Evolutionary conservation across 2,113 vertebrate genomes (phyloP), one percentile per base, ranked within the genome.

Genomic region (Ammospiza caudacuta): DNA sequence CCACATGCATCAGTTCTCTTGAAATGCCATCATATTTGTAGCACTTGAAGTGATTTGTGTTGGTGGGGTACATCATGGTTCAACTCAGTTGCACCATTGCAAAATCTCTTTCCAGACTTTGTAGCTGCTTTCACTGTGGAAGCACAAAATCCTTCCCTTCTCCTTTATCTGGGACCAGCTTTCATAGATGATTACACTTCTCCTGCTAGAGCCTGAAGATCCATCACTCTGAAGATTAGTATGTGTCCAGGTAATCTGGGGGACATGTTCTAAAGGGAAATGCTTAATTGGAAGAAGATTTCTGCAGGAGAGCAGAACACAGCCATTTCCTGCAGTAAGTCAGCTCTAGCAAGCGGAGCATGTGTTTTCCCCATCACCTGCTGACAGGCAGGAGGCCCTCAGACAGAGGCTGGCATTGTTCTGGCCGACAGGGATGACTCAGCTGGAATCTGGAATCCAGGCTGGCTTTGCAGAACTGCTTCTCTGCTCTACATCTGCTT

Each of bases 401-500:
- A 76, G 52, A 46, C 62, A 55, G 81, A 35, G n/a, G 25, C 33
- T 87, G 52, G 77, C 58, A 14, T 28, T 9, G 5, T 11, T 12
- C 72, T 55, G 80, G 19, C 59, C 84, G 77, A 77, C 5, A 0
- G 59, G 29, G 44, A 37, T n/a, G 62, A 57, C 75, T 80, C 67
- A 61, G 11, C 44, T n/a, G 13, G 81, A 67, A 79, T 64, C 73
- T 72, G 77, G 69, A 90, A 88, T 47, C 52, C 75, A 75, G 62
- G 47, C 78, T 87, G 77, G 61, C 33, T 91, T 90, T 76, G 68
- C 85, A 91, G 91, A 81, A 8, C 54, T 68, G 58, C 35, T 87
- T 51, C 64, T 93, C 62, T 59, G 63, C 57, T 76, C 57, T 78
- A 2, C 55, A 72, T 95, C 83, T 96, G 72, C 69, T 96, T 92